Evolutionary conservation across 2,113 vertebrate species (phyloP).

Genomic region (Erpornis zantholeuca): DNA sequence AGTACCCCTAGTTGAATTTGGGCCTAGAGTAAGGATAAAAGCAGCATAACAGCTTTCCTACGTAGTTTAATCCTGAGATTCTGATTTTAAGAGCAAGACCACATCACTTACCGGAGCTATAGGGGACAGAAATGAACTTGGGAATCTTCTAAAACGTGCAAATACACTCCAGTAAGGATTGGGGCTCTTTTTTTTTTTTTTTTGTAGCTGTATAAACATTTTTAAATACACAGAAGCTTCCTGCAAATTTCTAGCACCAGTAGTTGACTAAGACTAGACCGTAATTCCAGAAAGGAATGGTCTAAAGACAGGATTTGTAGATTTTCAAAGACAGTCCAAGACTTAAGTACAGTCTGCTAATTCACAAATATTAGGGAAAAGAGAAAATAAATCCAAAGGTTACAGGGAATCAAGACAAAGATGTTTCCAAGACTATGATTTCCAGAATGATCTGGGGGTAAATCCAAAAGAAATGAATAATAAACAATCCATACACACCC

Average conservation of each 20-base stretch:
- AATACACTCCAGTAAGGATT: neutral
- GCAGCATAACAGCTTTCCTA: accelerated
- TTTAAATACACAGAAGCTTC: neutral
- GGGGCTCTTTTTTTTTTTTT: neutral
- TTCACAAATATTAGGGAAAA: neutral
- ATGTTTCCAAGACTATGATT: neutral
- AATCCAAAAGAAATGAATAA: neutral
- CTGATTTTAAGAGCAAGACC: neutral
- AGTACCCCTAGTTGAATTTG: accelerated
- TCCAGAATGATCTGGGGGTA: neutral
- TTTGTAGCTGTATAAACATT: neutral
- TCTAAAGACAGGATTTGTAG: neutral
- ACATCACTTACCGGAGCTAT: neutral
- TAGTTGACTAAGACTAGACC: neutral
- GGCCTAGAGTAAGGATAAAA: neutral
- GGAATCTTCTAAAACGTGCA: neutral
- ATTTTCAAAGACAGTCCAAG: neutral
- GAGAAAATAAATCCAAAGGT: neutral
- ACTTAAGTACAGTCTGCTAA: neutral
- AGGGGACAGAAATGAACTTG: neutral
- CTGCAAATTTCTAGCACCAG: neutral
- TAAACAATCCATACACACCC: accelerated
- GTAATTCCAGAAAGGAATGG: neutral
- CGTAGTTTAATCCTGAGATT: neutral
- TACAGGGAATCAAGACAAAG: neutral